Evolutionary conservation across 2,888 invertebrate genomes (phyloP), one percentile per base, ranked within the genome.

Genomic region (Anaspis maculata): DNA sequence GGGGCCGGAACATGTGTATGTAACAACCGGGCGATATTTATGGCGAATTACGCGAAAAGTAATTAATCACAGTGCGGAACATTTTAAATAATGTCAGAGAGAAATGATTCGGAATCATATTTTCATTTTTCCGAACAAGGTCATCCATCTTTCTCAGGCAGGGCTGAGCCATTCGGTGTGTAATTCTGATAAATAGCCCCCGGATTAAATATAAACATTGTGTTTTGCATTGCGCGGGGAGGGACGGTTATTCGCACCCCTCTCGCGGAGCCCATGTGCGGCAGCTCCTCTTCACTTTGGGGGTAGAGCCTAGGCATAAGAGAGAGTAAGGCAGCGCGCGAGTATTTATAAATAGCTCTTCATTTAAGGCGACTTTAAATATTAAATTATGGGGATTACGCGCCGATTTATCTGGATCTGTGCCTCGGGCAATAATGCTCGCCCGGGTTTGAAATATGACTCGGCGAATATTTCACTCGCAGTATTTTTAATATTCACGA

Each of bases 31-130:
- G 25, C 32, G 37, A 41, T 49, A 46, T 52, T 49, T 46, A 46
- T 45, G 43, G 41, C 31, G 41, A 40, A 50, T 49, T 48, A 48
- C 34, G 38, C 13, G 19, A 35, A 36, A 29, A 15, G 44, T 38
- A 43, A 51, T 52, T 49, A 50, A 51, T 51, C 51, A 51, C 27
- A 11, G 30, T 15, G 13, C 26, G 25, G 28, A 49, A 51, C 51
- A 50, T 55, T 59, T 59, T 56, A 57, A 59, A 59, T 56, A 56
- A 50, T 55, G 56, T 57, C 54, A 51, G 54, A 52, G 54, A 47
- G 52, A 54, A 57, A 57, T 54, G 55, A 57, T 55, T 54, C 46
- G 49, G 47, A 57, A 57, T 56, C 52, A 53, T 55, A 55, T 59
- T 59, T 60, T 54, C 56, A 56, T 59, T 59, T 58, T 58, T 56